These are phyloP conservation scores for Rhopilema esculentum DNA, from an alignment of 30 jellyfish, hydroid and myxozoan species.

Conservation along the genomic window DNA sequence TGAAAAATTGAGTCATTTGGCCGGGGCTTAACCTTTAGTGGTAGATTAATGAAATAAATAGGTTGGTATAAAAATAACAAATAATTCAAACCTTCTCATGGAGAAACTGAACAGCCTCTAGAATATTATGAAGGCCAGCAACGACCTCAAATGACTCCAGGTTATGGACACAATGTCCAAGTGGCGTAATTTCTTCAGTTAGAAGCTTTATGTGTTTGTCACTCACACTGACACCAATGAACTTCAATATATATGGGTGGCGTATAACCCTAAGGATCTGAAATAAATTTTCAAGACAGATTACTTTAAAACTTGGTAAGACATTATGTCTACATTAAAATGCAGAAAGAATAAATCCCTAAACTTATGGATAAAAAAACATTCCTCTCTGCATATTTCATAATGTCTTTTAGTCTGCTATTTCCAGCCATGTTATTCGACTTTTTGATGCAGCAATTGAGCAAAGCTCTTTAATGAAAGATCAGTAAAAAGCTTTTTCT, in stretches of 20 bases:
- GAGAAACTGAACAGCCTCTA: constrained; percentile 81
- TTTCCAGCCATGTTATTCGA: too few relatives aligned
- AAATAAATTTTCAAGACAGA: constrained; percentile 7
- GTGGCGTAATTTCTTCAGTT: constrained; percentile 84
- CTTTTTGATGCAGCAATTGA: too few relatives aligned
- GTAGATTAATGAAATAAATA: neutral
- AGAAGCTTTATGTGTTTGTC: constrained; percentile 54
- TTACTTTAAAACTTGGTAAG: too few relatives aligned
- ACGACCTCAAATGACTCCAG: constrained; percentile 70
- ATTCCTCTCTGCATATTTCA: too few relatives aligned
- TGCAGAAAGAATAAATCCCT: too few relatives aligned
- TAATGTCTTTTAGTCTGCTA: too few relatives aligned
- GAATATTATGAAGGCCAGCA: constrained; percentile 78
- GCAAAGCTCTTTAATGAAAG: too few relatives aligned
- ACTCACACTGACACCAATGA: constrained; percentile 45
- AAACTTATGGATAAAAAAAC: too few relatives aligned
- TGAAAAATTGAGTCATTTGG: too few relatives aligned
- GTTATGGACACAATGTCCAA: constrained; percentile 51
- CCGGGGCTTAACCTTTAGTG: too few relatives aligned
- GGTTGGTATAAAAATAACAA: neutral
- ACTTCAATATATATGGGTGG: constrained; percentile 88
- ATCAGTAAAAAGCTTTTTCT: too few relatives aligned
- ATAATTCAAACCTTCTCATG: constrained; percentile 75
- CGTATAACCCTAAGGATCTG: constrained; percentile 66
- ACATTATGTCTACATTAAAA: too few relatives aligned